Percentiles rank a stretch among this genome's conserved stretches.
phyloP scores from a whole-genome alignment of 2,888 invertebrate genomes.

The Polia nebulosa region DNA sequence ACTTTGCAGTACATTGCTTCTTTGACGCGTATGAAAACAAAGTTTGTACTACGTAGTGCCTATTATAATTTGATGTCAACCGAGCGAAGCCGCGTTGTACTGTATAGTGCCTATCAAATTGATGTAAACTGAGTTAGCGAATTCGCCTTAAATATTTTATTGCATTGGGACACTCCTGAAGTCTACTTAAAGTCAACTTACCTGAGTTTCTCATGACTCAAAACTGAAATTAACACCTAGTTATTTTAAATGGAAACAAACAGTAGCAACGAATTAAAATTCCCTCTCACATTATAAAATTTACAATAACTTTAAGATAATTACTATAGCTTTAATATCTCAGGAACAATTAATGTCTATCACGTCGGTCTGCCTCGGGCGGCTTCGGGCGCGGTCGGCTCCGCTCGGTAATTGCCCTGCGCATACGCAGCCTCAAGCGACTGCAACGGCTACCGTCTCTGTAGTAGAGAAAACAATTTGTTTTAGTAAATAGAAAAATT shows the following conservation, averaged over 20 bases:
- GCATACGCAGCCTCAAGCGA: slow-evolving; percentile 74
- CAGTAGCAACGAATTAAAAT: slow-evolving; percentile 59
- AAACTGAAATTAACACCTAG: slow-evolving; percentile 40
- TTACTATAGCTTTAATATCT: slow-evolving; percentile 76
- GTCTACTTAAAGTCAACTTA: not conserved
- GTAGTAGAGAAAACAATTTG: slow-evolving; percentile 73
- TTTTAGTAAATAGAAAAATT: slow-evolving; percentile 80
- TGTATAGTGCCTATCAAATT: no score
- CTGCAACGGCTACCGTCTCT: slow-evolving; percentile 70
- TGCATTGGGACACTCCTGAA: not conserved
- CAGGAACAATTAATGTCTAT: slow-evolving; percentile 85
- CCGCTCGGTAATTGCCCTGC: slow-evolving; percentile 71
- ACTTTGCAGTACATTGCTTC: no score
- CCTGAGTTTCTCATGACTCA: slow-evolving; percentile 20
- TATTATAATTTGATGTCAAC: no score
- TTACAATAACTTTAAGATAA: slow-evolving; percentile 73
- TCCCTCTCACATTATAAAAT: slow-evolving; percentile 61
- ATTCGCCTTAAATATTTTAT: no score
- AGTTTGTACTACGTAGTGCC: no score
- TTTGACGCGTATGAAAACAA: no score
- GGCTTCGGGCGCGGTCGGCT: slow-evolving; percentile 73
- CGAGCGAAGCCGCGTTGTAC: no score
- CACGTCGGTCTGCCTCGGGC: slow-evolving; percentile 73
- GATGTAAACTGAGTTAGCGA: no score
- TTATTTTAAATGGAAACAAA: slow-evolving; percentile 48